A percentile compares a stretch with the other conserved stretches of the same genome.
These are phyloP conservation scores for Asbolus verrucosus DNA, from an alignment of 1,140 invertebrate species.

Conservation along the genomic window DNA sequence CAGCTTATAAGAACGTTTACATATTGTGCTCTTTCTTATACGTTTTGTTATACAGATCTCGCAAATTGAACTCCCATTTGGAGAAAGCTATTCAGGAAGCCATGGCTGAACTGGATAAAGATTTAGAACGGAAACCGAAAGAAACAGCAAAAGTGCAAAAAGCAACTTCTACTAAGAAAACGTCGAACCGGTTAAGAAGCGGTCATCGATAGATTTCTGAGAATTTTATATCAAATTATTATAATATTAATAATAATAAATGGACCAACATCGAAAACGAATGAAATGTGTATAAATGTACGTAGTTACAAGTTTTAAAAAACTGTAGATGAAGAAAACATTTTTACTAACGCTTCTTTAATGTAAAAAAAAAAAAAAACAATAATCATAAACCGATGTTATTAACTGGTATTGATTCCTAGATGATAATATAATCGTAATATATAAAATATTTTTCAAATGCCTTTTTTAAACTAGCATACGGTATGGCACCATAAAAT, in stretches of 20 bases:
- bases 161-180: conserved; percentile 45
- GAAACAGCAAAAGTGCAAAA: conserved; percentile 13
- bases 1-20: too few species aligned
- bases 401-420: conserved; percentile 59
- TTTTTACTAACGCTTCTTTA: conserved; percentile 56
- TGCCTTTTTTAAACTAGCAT: conserved; percentile 57
- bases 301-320: conserved; percentile 42
- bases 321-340: conserved; percentile 45
- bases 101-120: conserved; percentile 84
- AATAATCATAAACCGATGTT: conserved; percentile 52
- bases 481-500: conserved; percentile 34
- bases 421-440: conserved; percentile 55
- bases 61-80: conserved; percentile 88
- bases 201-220: conserved; percentile 48
- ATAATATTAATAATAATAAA: conserved; percentile 46
- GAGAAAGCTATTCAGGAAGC: conserved; percentile 92
- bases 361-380: conserved; percentile 48
- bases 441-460: conserved; percentile 60
- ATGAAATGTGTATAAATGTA: conserved; percentile 53
- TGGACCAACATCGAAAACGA: conserved; percentile 59
- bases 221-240: conserved; percentile 48
- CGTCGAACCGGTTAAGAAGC: conserved; percentile 51
- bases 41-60: conserved; percentile 73
- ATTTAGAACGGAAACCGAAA: conserved; percentile 33
- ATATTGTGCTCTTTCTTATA: too few species aligned